Evolutionary conservation across 2,113 vertebrate genomes (phyloP), one percentile per base, ranked within the genome.

Genomic region (Rutilus rutilus): DNA sequence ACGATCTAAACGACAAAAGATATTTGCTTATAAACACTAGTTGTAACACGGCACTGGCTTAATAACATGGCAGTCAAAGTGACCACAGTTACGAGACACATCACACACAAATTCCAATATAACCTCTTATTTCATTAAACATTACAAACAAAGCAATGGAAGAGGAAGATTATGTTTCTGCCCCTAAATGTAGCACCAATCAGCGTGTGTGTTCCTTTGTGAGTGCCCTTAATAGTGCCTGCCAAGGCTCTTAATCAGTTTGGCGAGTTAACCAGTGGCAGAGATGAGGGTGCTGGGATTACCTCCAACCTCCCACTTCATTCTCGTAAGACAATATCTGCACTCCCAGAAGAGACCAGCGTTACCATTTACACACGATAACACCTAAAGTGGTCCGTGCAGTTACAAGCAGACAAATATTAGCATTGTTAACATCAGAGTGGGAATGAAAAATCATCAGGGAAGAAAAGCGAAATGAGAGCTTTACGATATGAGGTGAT

Each of bases 251-350:
- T 88, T 88, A 85, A 90, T 91, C 89, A 90, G 89, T 92, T 91
- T 91, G 93, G 91, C 91, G 88, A 92, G 93, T 91, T 91, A 91
- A 93, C 91, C 86, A 87, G 82, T 92, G 85, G 89, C 67, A 82
- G 85, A 75, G 87, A 89, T 89, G 89, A 90, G 76, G 89, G 82
- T 86, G 87, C 83, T 89, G 80, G 86, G 92, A 91, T 92, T 91
- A 91, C 85, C 89, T 89, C 78, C 87, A 85, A 89, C 73, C 86
- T 76, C 82, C 83, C 64, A 67, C 19, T 85, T 86, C 86, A 82
- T 92, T 89, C 79, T 47, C 88, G 85, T 60, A 89, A 86, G 90
- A 90, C 88, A 92, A 90, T 87, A 77, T 62, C 78, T 64, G 80
- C 67, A 77, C 71, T 86, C 78, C 75, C 85, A 71, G 86, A 86